Base-by-base conservation (phyloP, 2,797 vertebrate species). In the Apogon talboti region DNA sequence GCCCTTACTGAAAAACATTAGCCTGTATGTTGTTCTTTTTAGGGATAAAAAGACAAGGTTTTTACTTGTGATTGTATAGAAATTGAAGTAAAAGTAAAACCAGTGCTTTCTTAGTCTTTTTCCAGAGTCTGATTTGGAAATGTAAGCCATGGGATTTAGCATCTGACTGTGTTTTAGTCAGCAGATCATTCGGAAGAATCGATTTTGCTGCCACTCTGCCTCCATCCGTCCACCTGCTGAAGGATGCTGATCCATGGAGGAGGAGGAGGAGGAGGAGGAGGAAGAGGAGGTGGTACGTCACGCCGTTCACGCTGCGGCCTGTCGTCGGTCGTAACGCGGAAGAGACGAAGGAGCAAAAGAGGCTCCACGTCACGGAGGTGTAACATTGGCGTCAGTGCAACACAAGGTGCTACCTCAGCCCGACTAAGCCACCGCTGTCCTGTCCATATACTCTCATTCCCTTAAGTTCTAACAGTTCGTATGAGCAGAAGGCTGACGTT, bases 281-380 rank as follows among this genome's bases (percentile, higher is more conserved):
- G n/a, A n/a, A 56, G 58, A 63, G 51, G 62, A 58, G 68, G 50
- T 19, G 13, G 30, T 42, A 81, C 86, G 82, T 92, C 87, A 91
- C 79, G 71, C 48, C 30, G 82, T 60, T 53, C 70, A 66, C 71
- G 66, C 61, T 62, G 51, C 67, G 71, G 54, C 70, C 82, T 49
- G 73, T 51, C 76, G 54, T 56, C 41, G 30, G 71, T 52, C 4
- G 81, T 79, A 92, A 93, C 82, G 82, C 93, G 93, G 94, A 94
- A 94, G 93, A 72, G 89, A 69, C 71, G 76, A 53, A 71, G 71
- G 63, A 81, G 76, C 76, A 78, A 69, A 71, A 52, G 77, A 84
- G 76, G 6, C 78, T 92, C 92, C 91, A 93, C 94, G 93, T 95
- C 94, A 94, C 87, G 57, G 88, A 91, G 88, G 92, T 92, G 91